Percentiles rank a stretch among this genome's conserved stretches.
These are phyloP conservation scores for Prolemur simus DNA, from an alignment of 2,113 vertebrate genomes.

Conservation along the genomic window DNA sequence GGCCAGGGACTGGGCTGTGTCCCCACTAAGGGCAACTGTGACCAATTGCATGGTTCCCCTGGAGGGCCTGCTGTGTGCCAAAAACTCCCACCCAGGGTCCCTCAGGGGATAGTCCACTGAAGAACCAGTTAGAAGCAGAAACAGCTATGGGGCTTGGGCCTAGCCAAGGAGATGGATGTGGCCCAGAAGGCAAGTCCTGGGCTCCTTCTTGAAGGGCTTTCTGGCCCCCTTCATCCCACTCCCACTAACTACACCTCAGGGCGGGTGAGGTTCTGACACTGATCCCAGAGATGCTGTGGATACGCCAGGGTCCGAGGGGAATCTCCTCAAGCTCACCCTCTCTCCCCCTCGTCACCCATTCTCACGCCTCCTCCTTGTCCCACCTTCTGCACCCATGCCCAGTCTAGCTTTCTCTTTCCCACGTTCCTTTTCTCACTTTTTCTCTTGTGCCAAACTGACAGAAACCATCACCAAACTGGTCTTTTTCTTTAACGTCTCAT, in stretches of 20 bases:
- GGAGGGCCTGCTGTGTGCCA: slow-evolving; percentile 80
- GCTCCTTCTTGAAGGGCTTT: slow-evolving; percentile 20
- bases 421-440: neutral
- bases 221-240: neutral
- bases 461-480: slow-evolving; percentile 68
- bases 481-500: slow-evolving; percentile 58
- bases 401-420: neutral
- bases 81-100: slow-evolving; percentile 76
- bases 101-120: slow-evolving; percentile 68
- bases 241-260: slow-evolving; percentile 60
- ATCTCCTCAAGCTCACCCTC: slow-evolving; percentile 27
- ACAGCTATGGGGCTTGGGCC: slow-evolving; percentile 19
- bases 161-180: neutral
- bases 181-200: neutral
- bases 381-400: neutral
- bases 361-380: neutral
- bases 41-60: slow-evolving; percentile 36
- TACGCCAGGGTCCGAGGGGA: slow-evolving; percentile 41
- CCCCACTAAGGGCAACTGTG: neutral
- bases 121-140: slow-evolving; percentile 74
- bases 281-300: slow-evolving; percentile 69
- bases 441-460: slow-evolving; percentile 84
- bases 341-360: neutral
- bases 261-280: slow-evolving; percentile 35
- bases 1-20: slow-evolving; percentile 42